Conservation (phyloP, 2,113 vertebrate species). For the Prietella phreatophila region DNA sequence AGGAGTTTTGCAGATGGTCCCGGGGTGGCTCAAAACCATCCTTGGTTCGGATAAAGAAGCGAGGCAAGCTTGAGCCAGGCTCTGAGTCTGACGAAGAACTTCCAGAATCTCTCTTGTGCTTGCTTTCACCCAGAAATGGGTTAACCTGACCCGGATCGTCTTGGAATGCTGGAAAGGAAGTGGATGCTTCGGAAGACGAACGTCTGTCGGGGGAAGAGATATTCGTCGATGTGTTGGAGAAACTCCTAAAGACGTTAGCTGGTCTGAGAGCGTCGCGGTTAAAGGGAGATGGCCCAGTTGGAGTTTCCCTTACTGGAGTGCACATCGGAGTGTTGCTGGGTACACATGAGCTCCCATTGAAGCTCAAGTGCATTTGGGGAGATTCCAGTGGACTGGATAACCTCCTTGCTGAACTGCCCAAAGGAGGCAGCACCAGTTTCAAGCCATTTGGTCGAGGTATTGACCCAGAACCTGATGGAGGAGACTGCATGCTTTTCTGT, state of each 20-base stretch:
- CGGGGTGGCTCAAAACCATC: constrained; percentile 75
- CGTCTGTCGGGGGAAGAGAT: constrained; percentile 60
- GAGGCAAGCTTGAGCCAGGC: constrained; percentile 65
- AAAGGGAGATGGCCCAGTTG: constrained; percentile 67
- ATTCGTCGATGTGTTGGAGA: constrained; percentile 59
- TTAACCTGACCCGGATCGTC: constrained; percentile 81
- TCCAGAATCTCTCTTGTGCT: constrained; percentile 57
- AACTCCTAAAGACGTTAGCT: constrained; percentile 70
- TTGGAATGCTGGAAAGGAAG: constrained; percentile 71
- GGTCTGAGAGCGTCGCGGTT: constrained; percentile 70
- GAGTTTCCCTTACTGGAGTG: constrained; percentile 82
- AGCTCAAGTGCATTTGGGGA: constrained; percentile 79
- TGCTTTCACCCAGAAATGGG: constrained; percentile 83
- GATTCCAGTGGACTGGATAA: constrained; percentile 80
- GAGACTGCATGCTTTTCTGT: constrained; percentile 69
- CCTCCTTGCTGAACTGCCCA: constrained; percentile 75
- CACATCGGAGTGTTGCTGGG: constrained; percentile 86
- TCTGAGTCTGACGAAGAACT: constrained; percentile 70
- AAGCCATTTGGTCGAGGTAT: constrained; percentile 85
- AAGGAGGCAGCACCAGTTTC: constrained; percentile 78
- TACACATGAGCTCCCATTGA: constrained; percentile 80
- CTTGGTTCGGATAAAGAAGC: constrained; percentile 78
- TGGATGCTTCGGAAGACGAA: constrained; percentile 56
- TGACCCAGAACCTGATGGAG: constrained; percentile 67
- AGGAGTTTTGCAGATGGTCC: constrained; percentile 84